Percentiles rank a stretch among this genome's conserved stretches.
Conservation (phyloP, 1,140 invertebrate species). For the Eumeta japonica region DNA sequence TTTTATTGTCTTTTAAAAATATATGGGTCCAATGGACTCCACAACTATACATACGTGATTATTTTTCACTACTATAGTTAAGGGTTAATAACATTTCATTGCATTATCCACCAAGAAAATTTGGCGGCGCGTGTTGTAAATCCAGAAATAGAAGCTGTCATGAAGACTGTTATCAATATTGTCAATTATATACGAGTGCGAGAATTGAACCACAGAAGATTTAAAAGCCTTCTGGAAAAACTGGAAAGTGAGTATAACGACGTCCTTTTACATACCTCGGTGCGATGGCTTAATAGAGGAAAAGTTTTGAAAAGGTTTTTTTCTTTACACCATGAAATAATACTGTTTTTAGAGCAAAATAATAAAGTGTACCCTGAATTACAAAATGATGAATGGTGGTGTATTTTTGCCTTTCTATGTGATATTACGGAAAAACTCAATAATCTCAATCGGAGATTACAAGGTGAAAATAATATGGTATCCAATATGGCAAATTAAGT, state of each 20-base stretch:
- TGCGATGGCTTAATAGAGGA: too few relatives aligned
- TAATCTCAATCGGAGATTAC: slow-evolving; percentile 10
- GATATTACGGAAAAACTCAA: too few relatives aligned
- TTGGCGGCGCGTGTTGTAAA: slow-evolving; percentile 8
- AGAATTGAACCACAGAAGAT: slow-evolving; percentile 15
- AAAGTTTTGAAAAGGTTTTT: slow-evolving; percentile 7
- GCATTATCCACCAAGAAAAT: slow-evolving; percentile 14
- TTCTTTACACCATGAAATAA: too few relatives aligned
- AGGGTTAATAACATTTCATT: slow-evolving; percentile 12
- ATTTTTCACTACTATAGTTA: not conserved
- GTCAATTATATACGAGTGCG: slow-evolving; percentile 13
- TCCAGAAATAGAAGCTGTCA: slow-evolving; percentile 11
- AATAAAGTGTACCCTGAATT: slow-evolving; percentile 13
- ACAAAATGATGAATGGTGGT: too few relatives aligned
- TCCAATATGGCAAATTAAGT: slow-evolving; percentile 10
- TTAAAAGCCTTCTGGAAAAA: slow-evolving; percentile 9
- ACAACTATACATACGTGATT: not conserved
- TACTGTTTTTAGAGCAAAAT: too few relatives aligned
- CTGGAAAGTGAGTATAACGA: too few relatives aligned
- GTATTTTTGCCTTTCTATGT: slow-evolving; percentile 11
- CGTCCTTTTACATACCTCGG: too few relatives aligned
- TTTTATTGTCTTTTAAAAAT: not conserved
- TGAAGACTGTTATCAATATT: slow-evolving; percentile 14
- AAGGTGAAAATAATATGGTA: slow-evolving; percentile 9
- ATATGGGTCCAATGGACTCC: not conserved